Base-by-base conservation (phyloP, 30 jellyfish, hydroid and myxozoan genomes). In the Calvadosia cruxmelitensis region DNA sequence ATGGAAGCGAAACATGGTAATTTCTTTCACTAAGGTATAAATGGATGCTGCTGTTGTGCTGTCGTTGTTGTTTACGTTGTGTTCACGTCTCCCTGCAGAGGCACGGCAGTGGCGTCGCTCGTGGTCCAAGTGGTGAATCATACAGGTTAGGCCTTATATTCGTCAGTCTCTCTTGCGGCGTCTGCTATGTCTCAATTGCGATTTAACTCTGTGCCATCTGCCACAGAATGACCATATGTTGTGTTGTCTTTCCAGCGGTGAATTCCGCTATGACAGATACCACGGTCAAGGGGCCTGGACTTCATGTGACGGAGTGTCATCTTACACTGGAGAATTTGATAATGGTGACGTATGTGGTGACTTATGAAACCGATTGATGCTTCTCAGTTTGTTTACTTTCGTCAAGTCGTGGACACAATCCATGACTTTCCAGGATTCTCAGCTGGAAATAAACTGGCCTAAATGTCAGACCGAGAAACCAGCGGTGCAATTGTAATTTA, bases 1-100 rank as follows among this genome's bases (percentile, higher is more conserved):
- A 26, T 86, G 96, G 96, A 80, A 61, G 53, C 74, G 88, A 53
- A 86, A 86, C 67, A 67, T 80, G 79, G 96, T 86, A 62, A 70
- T n/a, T n/a, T n/a, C n/a, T n/a, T n/a, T n/a, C n/a, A n/a, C n/a
- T n/a, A n/a, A n/a, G n/a, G n/a, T n/a, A n/a, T n/a, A n/a, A n/a
- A n/a, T n/a, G n/a, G n/a, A n/a, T n/a, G n/a, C n/a, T n/a, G n/a
- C n/a, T n/a, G n/a, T n/a, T n/a, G n/a, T n/a, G n/a, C n/a, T n/a
- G n/a, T n/a, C n/a, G n/a, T n/a, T n/a, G n/a, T n/a, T n/a, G n/a
- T n/a, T n/a, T n/a, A n/a, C n/a, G n/a, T n/a, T n/a, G n/a, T n/a
- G n/a, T n/a, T n/a, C n/a, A n/a, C n/a, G n/a, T n/a, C n/a, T n/a
- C n/a, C n/a, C n/a, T n/a, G n/a, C n/a, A n/a, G n/a, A n/a, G n/a